Evolutionary conservation across 2,797 vertebrate species (phyloP), one percentile per base, ranked within the genome.

Genomic region (Eleutherodactylus coqui): DNA sequence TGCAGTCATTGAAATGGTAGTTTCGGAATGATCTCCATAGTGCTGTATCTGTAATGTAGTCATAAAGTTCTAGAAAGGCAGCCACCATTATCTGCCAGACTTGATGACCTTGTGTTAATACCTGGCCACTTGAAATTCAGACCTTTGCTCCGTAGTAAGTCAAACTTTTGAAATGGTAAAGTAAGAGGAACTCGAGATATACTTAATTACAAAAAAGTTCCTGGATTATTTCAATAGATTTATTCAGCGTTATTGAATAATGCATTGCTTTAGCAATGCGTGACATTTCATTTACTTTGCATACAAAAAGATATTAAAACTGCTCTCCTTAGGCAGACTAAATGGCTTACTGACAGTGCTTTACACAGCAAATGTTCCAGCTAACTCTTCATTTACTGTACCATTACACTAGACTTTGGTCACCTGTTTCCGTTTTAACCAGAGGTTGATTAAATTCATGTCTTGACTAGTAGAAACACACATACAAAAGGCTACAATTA

Each of bases 381-480:
- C 91, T 85, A 82, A 91, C 92, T 91, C 94, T 86, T 88, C 85
- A 89, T 90, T 90, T 91, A 81, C 78, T 91, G 90, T 88, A 89
- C 89, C 87, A 91, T 92, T 90, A 87, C 83, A 90, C 91, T 91
- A 84, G 89, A 92, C 93, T 93, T 91, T 86, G 45, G 64, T 60
- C 72, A 16, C 73, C 72, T 86, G 69, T 93, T 89, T 92, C 92
- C 91, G 92, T 88, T 91, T 92, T 93, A 86, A 94, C 93, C 89
- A 94, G 93, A 92, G 90, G 89, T 90, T 94, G 92, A 96, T 95
- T 95, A 95, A 93, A 91, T 94, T 92, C 88, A 90, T 93, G 89
- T 92, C 89, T 90, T 92, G 89, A 80, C 88, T 91, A 49, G 13
- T 41, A 45, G 21, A 79, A 58, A 86, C 29, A 41, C 34, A 51